Evolutionary conservation across 1,140 invertebrate species (phyloP).

Genomic region (Daktulosphaira vitifoliae): DNA sequence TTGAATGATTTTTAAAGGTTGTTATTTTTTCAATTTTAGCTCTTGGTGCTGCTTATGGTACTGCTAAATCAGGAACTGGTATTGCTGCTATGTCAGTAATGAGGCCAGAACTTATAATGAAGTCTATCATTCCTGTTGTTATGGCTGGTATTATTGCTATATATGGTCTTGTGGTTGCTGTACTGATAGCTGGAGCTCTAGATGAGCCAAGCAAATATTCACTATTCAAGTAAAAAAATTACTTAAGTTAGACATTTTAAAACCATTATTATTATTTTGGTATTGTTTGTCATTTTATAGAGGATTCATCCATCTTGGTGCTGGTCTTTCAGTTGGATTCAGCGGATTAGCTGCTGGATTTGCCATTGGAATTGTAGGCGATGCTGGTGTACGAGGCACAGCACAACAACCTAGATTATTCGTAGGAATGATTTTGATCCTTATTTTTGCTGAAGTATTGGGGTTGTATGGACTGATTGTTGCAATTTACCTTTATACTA

Average conservation of each 20-base stretch:
- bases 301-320: slow-evolving; percentile 94
- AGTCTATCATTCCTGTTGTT: slow-evolving; percentile 99
- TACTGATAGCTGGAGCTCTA: slow-evolving; percentile 86
- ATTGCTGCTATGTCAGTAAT: slow-evolving; percentile 99
- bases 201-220: slow-evolving; percentile 54
- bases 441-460: slow-evolving; percentile 99
- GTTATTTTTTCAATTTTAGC: slow-evolving; percentile 62
- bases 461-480: slow-evolving; percentile 99
- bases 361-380: slow-evolving; percentile 97
- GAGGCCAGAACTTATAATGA: slow-evolving; percentile 99
- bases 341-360: slow-evolving; percentile 95
- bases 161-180: slow-evolving; percentile 97
- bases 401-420: slow-evolving; percentile 97
- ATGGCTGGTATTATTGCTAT: slow-evolving; percentile 99
- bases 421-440: slow-evolving; percentile 99
- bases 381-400: slow-evolving; percentile 95
- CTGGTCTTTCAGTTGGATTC: slow-evolving; percentile 93
- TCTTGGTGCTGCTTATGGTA: slow-evolving; percentile 97
- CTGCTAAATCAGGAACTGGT: slow-evolving; percentile 97
- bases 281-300: no score
- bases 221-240: slow-evolving; percentile 70
- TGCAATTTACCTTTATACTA: slow-evolving; percentile 94
- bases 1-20: no score
- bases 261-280: no score
- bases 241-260: not conserved